Evolutionary conservation across 1,140 invertebrate species (phyloP).

Genomic region (Procambarus clarkii): DNA sequence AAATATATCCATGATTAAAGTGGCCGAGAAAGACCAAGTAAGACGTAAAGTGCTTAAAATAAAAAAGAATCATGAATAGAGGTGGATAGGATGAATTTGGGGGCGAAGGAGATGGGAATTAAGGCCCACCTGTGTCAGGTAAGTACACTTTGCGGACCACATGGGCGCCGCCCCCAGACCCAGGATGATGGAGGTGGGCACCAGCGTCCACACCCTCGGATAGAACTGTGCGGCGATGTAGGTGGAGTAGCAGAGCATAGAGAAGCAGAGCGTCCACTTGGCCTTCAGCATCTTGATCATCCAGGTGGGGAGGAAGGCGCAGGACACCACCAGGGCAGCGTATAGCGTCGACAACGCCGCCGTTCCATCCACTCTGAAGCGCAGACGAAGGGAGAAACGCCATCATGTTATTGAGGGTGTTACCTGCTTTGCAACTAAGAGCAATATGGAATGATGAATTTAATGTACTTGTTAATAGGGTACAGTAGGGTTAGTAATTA

Average conservation of each 20-base stretch:
- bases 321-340: constrained; percentile 91
- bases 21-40: too few species aligned
- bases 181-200: constrained; percentile 89
- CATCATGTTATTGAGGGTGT: too few species aligned
- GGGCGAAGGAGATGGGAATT: too few species aligned
- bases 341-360: constrained; percentile 86
- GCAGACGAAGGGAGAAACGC: background rate
- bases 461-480: too few species aligned
- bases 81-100: background rate
- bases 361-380: constrained; percentile 55
- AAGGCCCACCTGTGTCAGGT: constrained; percentile 85
- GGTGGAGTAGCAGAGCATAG: constrained; percentile 93
- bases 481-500: too few species aligned
- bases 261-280: constrained; percentile 95
- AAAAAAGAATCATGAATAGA: background rate
- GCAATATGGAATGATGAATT: too few species aligned
- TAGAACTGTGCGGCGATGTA: constrained; percentile 97
- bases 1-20: too few species aligned
- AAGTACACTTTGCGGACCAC: constrained; percentile 97
- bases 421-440: too few species aligned
- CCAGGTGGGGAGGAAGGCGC: constrained; percentile 93
- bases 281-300: constrained; percentile 93
- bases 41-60: too few species aligned
- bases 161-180: constrained; percentile 95
- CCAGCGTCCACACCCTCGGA: constrained; percentile 90